These are phyloP conservation scores for Centropus unirufus DNA, from an alignment of 2,113 vertebrate species.

Conservation along the genomic window DNA sequence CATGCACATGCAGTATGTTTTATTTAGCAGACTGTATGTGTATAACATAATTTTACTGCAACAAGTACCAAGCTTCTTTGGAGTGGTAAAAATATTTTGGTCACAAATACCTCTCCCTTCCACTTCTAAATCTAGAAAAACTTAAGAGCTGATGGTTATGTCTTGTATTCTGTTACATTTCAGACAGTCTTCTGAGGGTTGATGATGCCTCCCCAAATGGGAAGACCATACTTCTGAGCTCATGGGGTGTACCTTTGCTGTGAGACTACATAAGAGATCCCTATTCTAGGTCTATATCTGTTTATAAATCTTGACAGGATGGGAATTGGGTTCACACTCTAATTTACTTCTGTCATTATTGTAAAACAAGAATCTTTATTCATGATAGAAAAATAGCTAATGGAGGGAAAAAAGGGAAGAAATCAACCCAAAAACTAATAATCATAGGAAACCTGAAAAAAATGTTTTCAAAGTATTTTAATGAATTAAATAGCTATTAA, in stretches of 20 bases:
- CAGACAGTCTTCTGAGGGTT: background rate
- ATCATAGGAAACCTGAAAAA: background rate
- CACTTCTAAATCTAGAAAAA: background rate
- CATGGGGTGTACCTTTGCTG: background rate
- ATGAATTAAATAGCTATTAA: slow-evolving; percentile 27
- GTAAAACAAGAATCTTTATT: background rate
- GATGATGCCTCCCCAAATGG: background rate
- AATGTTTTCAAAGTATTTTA: background rate
- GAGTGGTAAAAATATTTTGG: background rate
- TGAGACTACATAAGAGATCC: background rate
- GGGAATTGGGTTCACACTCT: background rate
- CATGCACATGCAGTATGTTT: background rate
- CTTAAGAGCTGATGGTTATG: background rate
- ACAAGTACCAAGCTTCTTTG: background rate
- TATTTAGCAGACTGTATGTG: background rate
- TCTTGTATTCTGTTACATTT: background rate
- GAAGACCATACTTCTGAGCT: background rate
- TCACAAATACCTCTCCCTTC: background rate
- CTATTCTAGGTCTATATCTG: background rate
- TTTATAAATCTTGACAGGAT: background rate
- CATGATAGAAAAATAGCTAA: background rate
- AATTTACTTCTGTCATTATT: background rate
- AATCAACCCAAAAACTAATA: background rate
- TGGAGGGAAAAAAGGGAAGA: fast-evolving
- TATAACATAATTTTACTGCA: background rate